Conservation (phyloP, 2,113 vertebrate species). For the Equus quagga region DNA sequence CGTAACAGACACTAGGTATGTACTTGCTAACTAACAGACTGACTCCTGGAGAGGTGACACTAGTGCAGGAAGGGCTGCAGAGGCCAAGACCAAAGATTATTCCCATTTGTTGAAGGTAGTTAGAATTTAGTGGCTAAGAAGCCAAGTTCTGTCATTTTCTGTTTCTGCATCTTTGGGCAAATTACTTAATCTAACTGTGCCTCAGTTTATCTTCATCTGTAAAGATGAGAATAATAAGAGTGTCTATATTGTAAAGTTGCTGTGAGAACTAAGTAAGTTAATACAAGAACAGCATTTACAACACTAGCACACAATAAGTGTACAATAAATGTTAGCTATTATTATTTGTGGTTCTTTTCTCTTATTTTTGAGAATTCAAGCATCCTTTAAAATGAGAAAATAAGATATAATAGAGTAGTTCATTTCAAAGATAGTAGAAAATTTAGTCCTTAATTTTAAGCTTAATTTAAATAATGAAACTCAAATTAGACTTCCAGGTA, state of each 20-base stretch:
- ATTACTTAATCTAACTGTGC: neutral
- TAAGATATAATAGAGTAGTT: neutral
- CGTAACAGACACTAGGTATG: neutral
- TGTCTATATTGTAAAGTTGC: neutral
- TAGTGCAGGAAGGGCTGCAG: neutral
- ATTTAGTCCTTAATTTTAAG: slow-evolving; percentile 6
- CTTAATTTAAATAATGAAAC: slow-evolving; percentile 2
- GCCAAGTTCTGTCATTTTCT: neutral
- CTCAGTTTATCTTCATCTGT: neutral
- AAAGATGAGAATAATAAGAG: neutral
- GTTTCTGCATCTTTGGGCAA: neutral
- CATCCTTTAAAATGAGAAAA: neutral
- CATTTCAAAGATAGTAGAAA: neutral
- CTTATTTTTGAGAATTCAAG: neutral
- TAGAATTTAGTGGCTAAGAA: neutral
- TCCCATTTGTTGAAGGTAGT: neutral
- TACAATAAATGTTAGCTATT: neutral
- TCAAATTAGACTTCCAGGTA: neutral
- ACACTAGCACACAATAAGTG: neutral
- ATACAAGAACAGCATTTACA: neutral
- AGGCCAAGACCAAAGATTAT: neutral
- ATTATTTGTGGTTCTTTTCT: neutral
- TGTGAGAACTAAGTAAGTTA: slow-evolving; percentile 34
- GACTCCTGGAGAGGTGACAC: neutral
- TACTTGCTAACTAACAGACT: neutral